Evolutionary conservation across 2,113 vertebrate species (phyloP).

Genomic region (Bujurquina vittata): DNA sequence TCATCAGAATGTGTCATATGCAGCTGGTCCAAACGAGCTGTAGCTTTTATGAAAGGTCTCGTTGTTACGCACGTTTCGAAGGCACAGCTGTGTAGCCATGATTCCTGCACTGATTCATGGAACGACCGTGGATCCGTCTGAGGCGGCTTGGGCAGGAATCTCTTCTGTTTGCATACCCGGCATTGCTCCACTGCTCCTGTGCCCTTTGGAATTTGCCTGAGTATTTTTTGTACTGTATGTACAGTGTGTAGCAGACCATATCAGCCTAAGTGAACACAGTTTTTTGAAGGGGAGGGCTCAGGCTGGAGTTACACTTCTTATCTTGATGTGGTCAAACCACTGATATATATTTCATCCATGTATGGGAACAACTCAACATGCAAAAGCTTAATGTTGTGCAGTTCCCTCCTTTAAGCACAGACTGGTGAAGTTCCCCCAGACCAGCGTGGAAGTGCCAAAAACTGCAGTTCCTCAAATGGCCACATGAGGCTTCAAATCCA

Average conservation of each 20-base stretch:
- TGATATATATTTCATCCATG: background rate
- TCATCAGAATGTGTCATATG: background rate
- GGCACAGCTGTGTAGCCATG: background rate
- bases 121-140: background rate
- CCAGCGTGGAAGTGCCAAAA: no score
- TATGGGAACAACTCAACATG: background rate
- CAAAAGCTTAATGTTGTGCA: background rate
- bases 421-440: no score
- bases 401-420: background rate
- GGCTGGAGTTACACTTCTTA: background rate
- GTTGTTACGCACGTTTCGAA: background rate
- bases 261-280: background rate
- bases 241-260: conserved; percentile 20
- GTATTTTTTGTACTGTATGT: conserved; percentile 3
- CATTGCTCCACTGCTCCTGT: conserved; percentile 4
- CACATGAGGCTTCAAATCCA: background rate
- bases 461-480: background rate
- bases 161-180: conserved; percentile 36
- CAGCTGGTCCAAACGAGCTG: background rate
- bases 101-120: background rate
- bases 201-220: background rate
- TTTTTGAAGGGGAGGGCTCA: background rate
- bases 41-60: background rate
- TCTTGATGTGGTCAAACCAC: background rate
- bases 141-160: background rate